A percentile compares a stretch with the other conserved stretches of the same genome.
phyloP scores from a whole-genome alignment of 92 coral and sea anemone genomes.

The Zoanthus sociatus region DNA sequence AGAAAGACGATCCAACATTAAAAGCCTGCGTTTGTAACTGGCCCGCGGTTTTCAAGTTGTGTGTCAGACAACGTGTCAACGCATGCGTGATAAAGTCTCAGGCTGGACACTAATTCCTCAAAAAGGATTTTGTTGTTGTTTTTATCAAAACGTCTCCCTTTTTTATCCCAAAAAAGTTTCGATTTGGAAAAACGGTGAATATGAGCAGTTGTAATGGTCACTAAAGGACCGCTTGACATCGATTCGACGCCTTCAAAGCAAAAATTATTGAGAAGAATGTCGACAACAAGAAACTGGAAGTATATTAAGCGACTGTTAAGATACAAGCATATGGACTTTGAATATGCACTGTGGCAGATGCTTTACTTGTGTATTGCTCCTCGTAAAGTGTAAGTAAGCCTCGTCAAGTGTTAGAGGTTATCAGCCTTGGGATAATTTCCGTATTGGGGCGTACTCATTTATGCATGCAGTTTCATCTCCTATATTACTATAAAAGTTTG shows the following conservation, averaged over 20 bases:
- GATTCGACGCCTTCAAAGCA: slow-evolving; percentile 76
- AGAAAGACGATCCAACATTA: not conserved
- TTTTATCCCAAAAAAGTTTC: not conserved
- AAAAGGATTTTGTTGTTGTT: not conserved
- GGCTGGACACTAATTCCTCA: not conserved
- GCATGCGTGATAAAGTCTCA: slow-evolving; percentile 73
- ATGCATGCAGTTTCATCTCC: too few species aligned
- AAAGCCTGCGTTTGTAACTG: slow-evolving; percentile 3
- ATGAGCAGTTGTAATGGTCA: slow-evolving; percentile 31
- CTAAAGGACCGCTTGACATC: slow-evolving; percentile 77
- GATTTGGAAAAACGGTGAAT: not conserved
- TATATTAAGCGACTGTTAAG: slow-evolving; percentile 89
- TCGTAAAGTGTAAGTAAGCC: slow-evolving; percentile 91
- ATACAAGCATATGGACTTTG: slow-evolving; percentile 99
- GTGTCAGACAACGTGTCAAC: slow-evolving; percentile 85
- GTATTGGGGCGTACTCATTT: too few species aligned
- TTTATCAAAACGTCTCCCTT: not conserved
- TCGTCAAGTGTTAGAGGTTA: not conserved
- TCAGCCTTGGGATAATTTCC: too few species aligned
- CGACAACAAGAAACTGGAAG: slow-evolving; percentile 90
- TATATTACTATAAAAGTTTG: too few species aligned
- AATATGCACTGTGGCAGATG: slow-evolving; percentile 99
- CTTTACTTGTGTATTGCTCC: slow-evolving; percentile 92
- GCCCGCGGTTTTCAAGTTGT: not conserved
- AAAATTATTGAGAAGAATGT: slow-evolving; percentile 78